phyloP scores from a whole-genome alignment of 2,888 invertebrate genomes.

The Polyommatus icarus region DNA sequence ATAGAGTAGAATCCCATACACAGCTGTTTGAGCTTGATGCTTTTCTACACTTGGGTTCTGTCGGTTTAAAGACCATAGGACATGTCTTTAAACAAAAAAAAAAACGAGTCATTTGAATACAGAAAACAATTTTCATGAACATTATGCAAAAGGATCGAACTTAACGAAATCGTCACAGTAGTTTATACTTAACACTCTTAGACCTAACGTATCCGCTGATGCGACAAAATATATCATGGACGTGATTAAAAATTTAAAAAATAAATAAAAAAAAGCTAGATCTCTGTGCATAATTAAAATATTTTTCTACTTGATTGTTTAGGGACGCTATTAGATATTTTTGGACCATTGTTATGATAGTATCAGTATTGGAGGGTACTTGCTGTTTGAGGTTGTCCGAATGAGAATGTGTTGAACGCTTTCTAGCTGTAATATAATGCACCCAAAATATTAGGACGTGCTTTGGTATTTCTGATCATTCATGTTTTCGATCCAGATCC shows the following conservation, averaged over 20 bases:
- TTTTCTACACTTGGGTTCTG: constrained; percentile 7
- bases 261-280: constrained; percentile 55
- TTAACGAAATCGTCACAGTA: constrained; percentile 70
- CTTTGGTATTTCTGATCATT: constrained; percentile 37
- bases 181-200: constrained; percentile 74
- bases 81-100: background rate
- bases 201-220: constrained; percentile 62
- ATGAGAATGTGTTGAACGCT: constrained; percentile 60
- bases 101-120: constrained; percentile 32
- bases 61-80: background rate
- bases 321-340: constrained; percentile 79
- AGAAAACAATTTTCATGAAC: constrained; percentile 55
- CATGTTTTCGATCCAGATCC: background rate
- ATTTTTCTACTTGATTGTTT: constrained; percentile 80
- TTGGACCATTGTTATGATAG: constrained; percentile 79
- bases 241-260: constrained; percentile 49
- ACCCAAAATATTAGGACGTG: constrained; percentile 39
- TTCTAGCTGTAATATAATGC: constrained; percentile 61
- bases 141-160: constrained; percentile 63
- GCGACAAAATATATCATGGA: constrained; percentile 50
- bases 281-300: constrained; percentile 61
- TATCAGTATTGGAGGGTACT: constrained; percentile 70
- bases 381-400: constrained; percentile 56
- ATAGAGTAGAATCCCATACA: constrained; percentile 21
- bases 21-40: constrained; percentile 1